Percentiles rank a stretch among this genome's conserved stretches.
Evolutionary conservation across 2,888 invertebrate genomes (phyloP).

Genomic region (Archips xylosteana): DNA sequence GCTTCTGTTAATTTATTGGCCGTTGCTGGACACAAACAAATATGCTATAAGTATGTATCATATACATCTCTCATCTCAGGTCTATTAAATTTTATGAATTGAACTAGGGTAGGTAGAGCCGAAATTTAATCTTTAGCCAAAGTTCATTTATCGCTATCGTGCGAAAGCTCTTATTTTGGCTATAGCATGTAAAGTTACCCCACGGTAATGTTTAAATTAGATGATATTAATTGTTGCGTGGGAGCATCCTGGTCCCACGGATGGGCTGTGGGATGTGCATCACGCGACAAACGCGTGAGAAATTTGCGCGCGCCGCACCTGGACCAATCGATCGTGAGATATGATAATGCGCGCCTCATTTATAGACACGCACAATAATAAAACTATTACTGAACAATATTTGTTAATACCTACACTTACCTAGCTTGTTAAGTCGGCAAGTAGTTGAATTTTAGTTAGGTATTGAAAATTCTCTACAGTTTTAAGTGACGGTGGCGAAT

Average conservation of each 20-base stretch:
- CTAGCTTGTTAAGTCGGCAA: neutral
- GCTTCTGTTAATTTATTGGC: too few species aligned
- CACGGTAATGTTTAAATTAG: slow-evolving; percentile 13
- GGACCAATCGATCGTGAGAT: slow-evolving; percentile 51
- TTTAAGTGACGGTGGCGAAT: too few species aligned
- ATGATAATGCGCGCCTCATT: slow-evolving; percentile 26
- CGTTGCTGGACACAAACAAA: too few species aligned
- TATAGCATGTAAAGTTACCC: neutral
- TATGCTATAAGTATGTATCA: too few species aligned
- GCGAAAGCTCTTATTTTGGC: neutral
- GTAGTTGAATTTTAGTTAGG: neutral
- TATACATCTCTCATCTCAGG: too few species aligned
- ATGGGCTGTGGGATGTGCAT: slow-evolving; percentile 40
- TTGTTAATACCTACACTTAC: neutral
- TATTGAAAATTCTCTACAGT: too few species aligned
- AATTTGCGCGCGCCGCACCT: slow-evolving; percentile 58
- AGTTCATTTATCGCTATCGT: neutral
- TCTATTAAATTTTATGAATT: too few species aligned
- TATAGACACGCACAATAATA: neutral
- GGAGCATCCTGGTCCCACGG: slow-evolving; percentile 55
- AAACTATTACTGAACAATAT: neutral
- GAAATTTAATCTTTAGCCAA: too few species aligned
- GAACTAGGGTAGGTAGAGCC: too few species aligned
- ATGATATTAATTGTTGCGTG: slow-evolving; percentile 31
- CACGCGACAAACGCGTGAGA: slow-evolving; percentile 68